phyloP scores from a whole-genome alignment of 2,888 invertebrate genomes.

The Pyrgus malvae region DNA sequence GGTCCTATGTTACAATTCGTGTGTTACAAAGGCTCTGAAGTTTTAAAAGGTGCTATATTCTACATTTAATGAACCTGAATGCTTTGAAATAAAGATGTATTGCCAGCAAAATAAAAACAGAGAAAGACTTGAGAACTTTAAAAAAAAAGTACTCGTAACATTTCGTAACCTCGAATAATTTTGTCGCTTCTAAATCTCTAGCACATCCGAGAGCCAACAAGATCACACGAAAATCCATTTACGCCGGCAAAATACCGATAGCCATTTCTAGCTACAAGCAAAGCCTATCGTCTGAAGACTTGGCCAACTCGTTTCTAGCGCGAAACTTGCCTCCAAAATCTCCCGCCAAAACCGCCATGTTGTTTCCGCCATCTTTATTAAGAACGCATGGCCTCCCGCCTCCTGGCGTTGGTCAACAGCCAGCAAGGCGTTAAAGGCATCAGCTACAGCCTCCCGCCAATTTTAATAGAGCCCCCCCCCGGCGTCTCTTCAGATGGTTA shows the following conservation, averaged over 20 bases:
- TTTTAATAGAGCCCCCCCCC: conserved; percentile 53
- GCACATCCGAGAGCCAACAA: not conserved
- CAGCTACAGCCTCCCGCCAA: conserved; percentile 68
- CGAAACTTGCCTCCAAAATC: conserved; percentile 49
- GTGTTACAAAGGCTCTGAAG: no score
- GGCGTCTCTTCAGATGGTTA: conserved; percentile 38
- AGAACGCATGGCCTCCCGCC: conserved; percentile 77
- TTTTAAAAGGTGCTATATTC: no score
- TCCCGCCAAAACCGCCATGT: conserved; percentile 65
- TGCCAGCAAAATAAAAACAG: no score
- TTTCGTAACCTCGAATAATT: no score
- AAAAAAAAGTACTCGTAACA: no score
- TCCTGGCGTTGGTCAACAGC: conserved; percentile 78
- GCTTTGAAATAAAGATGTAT: no score
- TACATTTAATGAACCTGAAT: no score
- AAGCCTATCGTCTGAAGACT: conserved; percentile 23
- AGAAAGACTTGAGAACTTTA: no score
- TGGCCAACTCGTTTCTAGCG: conserved; percentile 25
- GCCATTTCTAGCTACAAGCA: conserved; percentile 21
- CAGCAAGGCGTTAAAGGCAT: conserved; percentile 81
- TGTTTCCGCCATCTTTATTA: conserved; percentile 76
- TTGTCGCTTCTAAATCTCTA: not conserved
- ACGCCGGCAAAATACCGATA: conserved; percentile 17
- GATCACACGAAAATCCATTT: conserved; percentile 19
- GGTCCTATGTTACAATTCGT: no score